Conservation (phyloP, 2,797 vertebrate species). For the Acanthurus lineatus region DNA sequence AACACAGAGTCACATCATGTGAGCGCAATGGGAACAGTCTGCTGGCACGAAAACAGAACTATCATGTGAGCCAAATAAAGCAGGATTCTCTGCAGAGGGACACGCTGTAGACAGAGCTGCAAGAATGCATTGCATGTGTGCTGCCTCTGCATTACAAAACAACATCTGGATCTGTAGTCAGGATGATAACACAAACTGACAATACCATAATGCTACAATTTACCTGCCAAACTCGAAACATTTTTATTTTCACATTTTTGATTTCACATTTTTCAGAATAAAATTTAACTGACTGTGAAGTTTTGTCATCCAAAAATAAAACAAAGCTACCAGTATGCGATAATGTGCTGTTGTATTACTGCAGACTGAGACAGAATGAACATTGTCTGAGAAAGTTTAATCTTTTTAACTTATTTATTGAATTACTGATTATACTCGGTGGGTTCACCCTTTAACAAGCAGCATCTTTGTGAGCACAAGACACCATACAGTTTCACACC, state of each 20-base stretch:
- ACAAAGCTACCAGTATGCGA: too few species aligned
- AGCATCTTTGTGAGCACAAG: not conserved
- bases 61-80: slow-evolving; percentile 43
- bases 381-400: not conserved
- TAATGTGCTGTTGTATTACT: not conserved
- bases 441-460: not conserved
- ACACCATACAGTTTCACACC: not conserved
- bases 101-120: not conserved
- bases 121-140: not conserved
- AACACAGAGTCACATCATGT: slow-evolving; percentile 38
- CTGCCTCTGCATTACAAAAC: not conserved
- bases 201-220: not conserved
- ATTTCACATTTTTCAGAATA: not conserved
- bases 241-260: not conserved
- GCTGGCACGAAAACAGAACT: slow-evolving; percentile 5
- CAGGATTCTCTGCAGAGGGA: slow-evolving; percentile 8
- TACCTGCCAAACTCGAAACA: not conserved
- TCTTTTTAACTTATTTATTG: not conserved
- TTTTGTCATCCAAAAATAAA: not conserved
- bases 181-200: not conserved
- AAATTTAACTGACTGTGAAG: not conserved
- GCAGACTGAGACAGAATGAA: not conserved
- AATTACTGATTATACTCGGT: not conserved
- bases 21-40: slow-evolving; percentile 1
- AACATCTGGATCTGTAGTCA: not conserved